phyloP scores from a whole-genome alignment of 2,113 vertebrate species.

The Gracilinanus agilis region DNA sequence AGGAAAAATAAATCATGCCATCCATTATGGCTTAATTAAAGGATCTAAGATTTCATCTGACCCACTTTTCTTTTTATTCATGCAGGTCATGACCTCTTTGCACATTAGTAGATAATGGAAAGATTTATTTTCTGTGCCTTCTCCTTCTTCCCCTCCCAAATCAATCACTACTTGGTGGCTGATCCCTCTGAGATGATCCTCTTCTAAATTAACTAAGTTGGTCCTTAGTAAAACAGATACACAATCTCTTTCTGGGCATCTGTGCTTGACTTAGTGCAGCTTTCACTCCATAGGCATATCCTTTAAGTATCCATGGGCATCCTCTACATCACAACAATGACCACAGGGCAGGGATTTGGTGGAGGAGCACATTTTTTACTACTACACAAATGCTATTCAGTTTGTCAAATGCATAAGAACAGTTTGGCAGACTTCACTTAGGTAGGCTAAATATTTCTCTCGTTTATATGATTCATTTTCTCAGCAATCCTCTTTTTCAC shows the following conservation, averaged over 20 bases:
- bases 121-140: background rate
- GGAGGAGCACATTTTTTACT: slow-evolving; percentile 7
- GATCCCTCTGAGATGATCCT: background rate
- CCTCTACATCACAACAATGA: background rate
- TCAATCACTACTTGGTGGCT: background rate
- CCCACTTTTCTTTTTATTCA: background rate
- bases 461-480: slow-evolving; percentile 51
- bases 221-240: background rate
- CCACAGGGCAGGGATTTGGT: background rate
- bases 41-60: background rate
- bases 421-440: slow-evolving; percentile 5
- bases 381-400: slow-evolving; percentile 31
- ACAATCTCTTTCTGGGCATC: background rate
- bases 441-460: background rate
- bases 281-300: background rate
- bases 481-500: slow-evolving; percentile 43
- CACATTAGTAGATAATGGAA: background rate
- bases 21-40: background rate
- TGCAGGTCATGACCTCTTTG: background rate
- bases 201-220: background rate
- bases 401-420: slow-evolving; percentile 51
- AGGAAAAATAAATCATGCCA: background rate
- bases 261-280: background rate
- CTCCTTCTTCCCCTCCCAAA: background rate
- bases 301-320: background rate